These are phyloP conservation scores for Halocynthia roretzi DNA, from an alignment of 23 tunicate species.

Conservation along the genomic window DNA sequence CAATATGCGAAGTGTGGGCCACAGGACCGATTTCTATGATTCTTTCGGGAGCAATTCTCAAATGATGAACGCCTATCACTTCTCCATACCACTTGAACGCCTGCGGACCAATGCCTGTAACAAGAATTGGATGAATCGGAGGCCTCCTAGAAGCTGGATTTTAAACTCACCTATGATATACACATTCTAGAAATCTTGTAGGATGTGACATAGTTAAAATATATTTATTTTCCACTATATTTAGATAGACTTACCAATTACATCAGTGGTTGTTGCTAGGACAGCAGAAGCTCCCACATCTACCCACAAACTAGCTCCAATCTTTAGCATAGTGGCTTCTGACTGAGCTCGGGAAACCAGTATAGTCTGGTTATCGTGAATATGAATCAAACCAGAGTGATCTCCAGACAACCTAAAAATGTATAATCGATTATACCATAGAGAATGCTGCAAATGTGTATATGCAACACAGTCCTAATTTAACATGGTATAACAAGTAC, in stretches of 20 bases:
- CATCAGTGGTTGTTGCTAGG: conserved; percentile 23
- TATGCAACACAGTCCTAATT: no score
- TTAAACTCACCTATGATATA: no score
- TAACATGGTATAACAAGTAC: no score
- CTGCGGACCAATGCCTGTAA: background rate
- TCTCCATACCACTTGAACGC: conserved; percentile 30
- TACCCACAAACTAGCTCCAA: conserved; percentile 15
- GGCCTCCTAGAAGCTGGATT: no score
- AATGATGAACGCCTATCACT: conserved; percentile 18
- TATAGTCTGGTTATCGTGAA: background rate
- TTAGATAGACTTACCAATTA: conserved; percentile 12
- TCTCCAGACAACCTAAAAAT: conserved; percentile 27
- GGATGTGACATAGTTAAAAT: no score
- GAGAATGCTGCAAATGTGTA: no score
- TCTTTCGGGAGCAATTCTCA: conserved; percentile 11
- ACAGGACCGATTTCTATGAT: conserved; percentile 11
- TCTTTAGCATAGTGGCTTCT: conserved; percentile 15
- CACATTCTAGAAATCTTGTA: no score
- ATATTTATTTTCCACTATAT: background rate
- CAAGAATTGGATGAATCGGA: background rate
- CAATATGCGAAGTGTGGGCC: conserved; percentile 11
- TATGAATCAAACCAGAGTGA: conserved; percentile 16
- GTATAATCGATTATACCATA: no score
- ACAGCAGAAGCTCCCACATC: conserved; percentile 18
- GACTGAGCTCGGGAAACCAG: conserved; percentile 14